Conservation (phyloP, 2,888 invertebrate genomes). For the Xestia rhomboidea region DNA sequence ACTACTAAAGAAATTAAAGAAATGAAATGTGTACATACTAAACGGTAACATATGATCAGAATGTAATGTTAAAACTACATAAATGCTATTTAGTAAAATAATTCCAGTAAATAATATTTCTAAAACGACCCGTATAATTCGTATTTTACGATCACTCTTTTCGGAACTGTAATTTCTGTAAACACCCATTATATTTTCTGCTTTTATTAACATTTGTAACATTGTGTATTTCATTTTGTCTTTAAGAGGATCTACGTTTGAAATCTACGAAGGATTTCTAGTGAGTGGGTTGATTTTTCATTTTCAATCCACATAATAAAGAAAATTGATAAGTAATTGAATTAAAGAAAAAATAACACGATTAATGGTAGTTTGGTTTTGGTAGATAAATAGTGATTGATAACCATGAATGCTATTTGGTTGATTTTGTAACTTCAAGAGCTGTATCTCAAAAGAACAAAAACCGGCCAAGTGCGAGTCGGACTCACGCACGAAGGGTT, state of each 20-base stretch:
- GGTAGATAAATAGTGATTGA: neutral
- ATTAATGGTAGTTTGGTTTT: neutral
- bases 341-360: neutral
- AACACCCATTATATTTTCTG: constrained; percentile 34
- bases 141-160: neutral
- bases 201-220: neutral
- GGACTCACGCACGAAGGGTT: too few species aligned
- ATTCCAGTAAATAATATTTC: neutral
- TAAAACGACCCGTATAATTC: constrained; percentile 3
- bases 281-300: neutral
- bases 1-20: neutral
- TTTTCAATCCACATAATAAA: neutral
- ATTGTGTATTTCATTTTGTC: neutral
- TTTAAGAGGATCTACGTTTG: too few species aligned
- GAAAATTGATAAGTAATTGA: neutral
- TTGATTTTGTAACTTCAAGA: neutral
- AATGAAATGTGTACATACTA: neutral
- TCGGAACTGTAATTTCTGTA: constrained; percentile 17
- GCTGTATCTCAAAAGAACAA: too few species aligned
- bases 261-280: neutral
- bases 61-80: neutral
- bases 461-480: too few species aligned
- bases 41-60: rapidly evolving
- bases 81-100: neutral
- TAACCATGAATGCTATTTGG: neutral